phyloP scores from a whole-genome alignment of 2,113 vertebrate genomes.

The Apteryx mantelli region DNA sequence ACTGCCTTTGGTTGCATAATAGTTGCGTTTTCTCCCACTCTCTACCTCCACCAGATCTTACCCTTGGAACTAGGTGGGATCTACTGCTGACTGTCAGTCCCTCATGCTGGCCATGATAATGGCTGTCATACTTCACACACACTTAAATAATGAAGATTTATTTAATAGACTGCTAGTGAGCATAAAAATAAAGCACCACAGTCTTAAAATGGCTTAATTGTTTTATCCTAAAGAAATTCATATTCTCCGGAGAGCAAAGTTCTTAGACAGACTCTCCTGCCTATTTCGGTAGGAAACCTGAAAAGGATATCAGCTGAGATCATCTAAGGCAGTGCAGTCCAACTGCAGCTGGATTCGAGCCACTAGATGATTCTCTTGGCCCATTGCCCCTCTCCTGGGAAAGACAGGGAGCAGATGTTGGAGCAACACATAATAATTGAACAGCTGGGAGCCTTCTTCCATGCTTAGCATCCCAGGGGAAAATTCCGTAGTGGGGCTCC shows the following conservation, averaged over 20 bases:
- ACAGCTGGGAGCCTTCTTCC: conserved; percentile 22
- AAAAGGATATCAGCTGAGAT: background rate
- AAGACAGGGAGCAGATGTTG: conserved; percentile 38
- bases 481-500: background rate
- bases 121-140: background rate
- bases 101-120: background rate
- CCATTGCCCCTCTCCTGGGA: conserved; percentile 21
- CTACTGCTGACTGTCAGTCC: background rate
- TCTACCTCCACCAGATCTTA: background rate
- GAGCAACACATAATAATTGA: conserved; percentile 1
- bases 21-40: background rate
- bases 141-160: background rate
- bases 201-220: background rate
- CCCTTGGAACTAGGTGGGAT: background rate
- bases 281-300: background rate
- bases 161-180: background rate
- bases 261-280: background rate
- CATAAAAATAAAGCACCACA: background rate
- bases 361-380: conserved; percentile 47
- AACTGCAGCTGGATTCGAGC: conserved; percentile 6
- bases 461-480: background rate
- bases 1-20: background rate
- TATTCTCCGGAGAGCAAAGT: background rate
- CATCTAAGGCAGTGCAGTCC: background rate
- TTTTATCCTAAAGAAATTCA: background rate